These are phyloP conservation scores for Takifugu rubripes DNA, from an alignment of 2,797 vertebrate genomes.

Conservation along the genomic window DNA sequence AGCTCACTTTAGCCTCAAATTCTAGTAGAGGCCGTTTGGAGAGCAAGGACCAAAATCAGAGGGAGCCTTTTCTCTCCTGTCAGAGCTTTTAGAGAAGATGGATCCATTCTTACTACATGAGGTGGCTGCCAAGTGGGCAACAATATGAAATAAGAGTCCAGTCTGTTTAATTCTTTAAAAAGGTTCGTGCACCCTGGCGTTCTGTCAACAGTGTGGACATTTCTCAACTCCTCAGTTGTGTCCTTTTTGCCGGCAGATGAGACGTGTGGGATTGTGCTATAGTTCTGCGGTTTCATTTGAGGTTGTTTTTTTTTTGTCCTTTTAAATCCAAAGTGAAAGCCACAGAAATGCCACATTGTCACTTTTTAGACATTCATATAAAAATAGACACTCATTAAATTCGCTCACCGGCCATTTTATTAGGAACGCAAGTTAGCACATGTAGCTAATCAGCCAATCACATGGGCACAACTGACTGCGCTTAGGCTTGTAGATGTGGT, in stretches of 20 bases:
- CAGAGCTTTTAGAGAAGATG: constrained; percentile 6
- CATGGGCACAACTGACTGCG: too few species aligned
- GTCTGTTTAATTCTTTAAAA: constrained; percentile 28
- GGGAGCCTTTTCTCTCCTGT: constrained; percentile 1
- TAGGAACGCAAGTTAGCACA: too few species aligned
- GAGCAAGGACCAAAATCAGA: background rate
- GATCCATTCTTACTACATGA: constrained; percentile 6
- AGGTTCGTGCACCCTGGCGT: constrained; percentile 20
- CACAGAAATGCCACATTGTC: constrained; percentile 5
- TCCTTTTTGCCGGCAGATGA: constrained; percentile 23
- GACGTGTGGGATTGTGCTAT: constrained; percentile 20
- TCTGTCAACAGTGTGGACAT: constrained; percentile 28
- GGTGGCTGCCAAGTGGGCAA: constrained; percentile 12
- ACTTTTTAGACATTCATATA: background rate
- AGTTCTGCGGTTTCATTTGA: constrained; percentile 9
- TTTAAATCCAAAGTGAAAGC: constrained; percentile 8
- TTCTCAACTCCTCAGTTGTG: constrained; percentile 13
- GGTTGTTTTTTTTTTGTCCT: background rate
- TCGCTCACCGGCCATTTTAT: too few species aligned
- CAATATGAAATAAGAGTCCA: constrained; percentile 15
- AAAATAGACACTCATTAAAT: too few species aligned
- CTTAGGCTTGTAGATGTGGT: too few species aligned
- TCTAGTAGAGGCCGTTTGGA: too few species aligned
- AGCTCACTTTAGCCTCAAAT: too few species aligned
- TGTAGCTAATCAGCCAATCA: too few species aligned